Evolutionary conservation across 2,888 invertebrate species (phyloP).

Genomic region (Cantharis flavilabris): DNA sequence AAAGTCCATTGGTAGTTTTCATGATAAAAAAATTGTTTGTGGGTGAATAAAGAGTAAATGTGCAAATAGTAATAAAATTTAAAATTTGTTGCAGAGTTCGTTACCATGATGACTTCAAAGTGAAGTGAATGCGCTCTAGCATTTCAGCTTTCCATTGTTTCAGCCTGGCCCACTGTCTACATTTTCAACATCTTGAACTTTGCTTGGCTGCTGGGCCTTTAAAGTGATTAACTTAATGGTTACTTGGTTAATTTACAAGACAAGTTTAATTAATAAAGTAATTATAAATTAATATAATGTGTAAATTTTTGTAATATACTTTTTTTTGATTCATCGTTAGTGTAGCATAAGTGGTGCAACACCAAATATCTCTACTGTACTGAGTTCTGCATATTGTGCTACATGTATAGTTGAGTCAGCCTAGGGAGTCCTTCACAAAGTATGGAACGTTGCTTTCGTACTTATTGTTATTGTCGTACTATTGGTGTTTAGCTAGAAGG

Average conservation of each 20-base stretch:
- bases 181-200: conserved; percentile 54
- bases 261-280: conserved; percentile 52
- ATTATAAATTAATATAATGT: conserved; percentile 56
- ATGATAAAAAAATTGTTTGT: background rate
- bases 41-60: background rate
- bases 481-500: conserved; percentile 34
- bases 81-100: conserved; percentile 81
- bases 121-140: conserved; percentile 75
- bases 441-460: conserved; percentile 49
- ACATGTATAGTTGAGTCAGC: conserved; percentile 47
- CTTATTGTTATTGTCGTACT: conserved; percentile 37
- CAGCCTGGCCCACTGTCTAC: conserved; percentile 54
- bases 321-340: conserved; percentile 37
- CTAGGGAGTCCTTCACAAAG: conserved; percentile 47
- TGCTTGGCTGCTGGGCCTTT: conserved; percentile 54
- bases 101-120: conserved; percentile 99
- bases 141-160: conserved; percentile 57
- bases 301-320: conserved; percentile 60
- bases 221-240: conserved; percentile 55
- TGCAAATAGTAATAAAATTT: background rate
- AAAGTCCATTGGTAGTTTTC: background rate
- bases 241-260: conserved; percentile 52
- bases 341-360: conserved; percentile 42
- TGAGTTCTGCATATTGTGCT: conserved; percentile 47
- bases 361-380: conserved; percentile 41